A percentile compares a stretch with the other conserved stretches of the same genome.
Conservation (phyloP, 2,888 invertebrate species). For the Melitaea athalia region DNA sequence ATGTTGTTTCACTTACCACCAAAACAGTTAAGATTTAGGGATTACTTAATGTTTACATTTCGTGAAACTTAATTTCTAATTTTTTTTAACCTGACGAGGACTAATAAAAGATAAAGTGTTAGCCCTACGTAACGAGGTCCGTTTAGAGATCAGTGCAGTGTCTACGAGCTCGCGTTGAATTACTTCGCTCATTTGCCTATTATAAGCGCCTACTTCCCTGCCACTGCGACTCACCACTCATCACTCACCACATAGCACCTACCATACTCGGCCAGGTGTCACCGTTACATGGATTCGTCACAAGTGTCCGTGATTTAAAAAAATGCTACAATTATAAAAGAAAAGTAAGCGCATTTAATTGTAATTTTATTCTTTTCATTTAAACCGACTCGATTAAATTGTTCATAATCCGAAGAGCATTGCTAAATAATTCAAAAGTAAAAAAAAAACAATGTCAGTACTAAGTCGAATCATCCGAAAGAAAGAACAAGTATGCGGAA, state of each 20-base stretch:
- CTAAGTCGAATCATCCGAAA: background rate
- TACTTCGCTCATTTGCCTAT: constrained; percentile 30
- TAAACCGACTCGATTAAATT: too few species aligned
- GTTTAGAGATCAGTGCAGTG: constrained; percentile 40
- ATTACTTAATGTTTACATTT: background rate
- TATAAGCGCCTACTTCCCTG: constrained; percentile 23
- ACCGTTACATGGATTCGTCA: background rate
- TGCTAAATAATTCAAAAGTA: too few species aligned
- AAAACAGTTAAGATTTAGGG: background rate
- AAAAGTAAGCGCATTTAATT: too few species aligned
- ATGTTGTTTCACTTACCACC: too few species aligned
- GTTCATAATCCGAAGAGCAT: too few species aligned
- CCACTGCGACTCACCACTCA: constrained; percentile 11
- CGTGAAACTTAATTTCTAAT: background rate
- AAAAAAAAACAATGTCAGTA: too few species aligned
- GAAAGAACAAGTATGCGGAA: too few species aligned
- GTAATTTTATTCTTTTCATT: too few species aligned
- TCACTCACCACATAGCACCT: background rate
- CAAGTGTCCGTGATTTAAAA: background rate
- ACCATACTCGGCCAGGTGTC: background rate
- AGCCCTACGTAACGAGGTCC: constrained; percentile 22
- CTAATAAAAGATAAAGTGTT: background rate
- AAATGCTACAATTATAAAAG: background rate
- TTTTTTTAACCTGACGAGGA: background rate
- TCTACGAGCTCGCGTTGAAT: constrained; percentile 39